A percentile compares a stretch with the other conserved stretches of the same genome.
Evolutionary conservation across 2,888 invertebrate species (phyloP).

Genomic region (Tiliacea citrago): DNA sequence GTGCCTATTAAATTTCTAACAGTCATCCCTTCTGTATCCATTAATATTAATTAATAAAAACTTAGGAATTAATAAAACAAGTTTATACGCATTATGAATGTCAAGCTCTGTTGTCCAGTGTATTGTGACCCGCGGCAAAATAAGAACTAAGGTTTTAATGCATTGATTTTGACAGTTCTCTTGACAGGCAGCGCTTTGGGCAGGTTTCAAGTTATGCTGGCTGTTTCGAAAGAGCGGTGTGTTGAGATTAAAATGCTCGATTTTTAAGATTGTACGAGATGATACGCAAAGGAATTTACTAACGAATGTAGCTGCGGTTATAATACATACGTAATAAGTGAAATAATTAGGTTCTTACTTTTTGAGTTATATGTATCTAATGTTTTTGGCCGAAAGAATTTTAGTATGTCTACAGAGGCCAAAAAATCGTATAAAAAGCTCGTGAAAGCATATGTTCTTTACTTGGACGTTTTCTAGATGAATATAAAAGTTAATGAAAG

Average conservation of each 20-base stretch:
- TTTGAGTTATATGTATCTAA: conserved; percentile 31
- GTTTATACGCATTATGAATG: conserved; percentile 60
- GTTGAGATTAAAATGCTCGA: conserved; percentile 63
- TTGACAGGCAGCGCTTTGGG: conserved; percentile 20
- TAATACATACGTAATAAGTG: conserved; percentile 58
- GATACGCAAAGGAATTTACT: conserved; percentile 65
- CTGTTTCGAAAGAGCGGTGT: conserved; percentile 39
- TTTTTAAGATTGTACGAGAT: conserved; percentile 61
- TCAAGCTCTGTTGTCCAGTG: conserved; percentile 21
- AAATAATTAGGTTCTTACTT: conserved; percentile 61
- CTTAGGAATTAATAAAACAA: conserved; percentile 61
- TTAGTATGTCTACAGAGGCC: neutral
- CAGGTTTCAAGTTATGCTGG: conserved; percentile 22
- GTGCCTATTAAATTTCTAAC: conserved; percentile 57
- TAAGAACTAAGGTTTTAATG: neutral
- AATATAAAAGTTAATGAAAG: neutral
- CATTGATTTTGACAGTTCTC: neutral
- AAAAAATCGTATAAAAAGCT: conserved; percentile 7
- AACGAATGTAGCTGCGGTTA: conserved; percentile 65
- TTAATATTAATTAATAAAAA: conserved; percentile 66
- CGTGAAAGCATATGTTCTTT: conserved; percentile 9
- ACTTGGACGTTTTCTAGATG: neutral
- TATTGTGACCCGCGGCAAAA: conserved; percentile 18
- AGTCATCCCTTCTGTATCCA: conserved; percentile 61
- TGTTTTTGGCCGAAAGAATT: conserved; percentile 37